Evolutionary conservation across 1,140 invertebrate species (phyloP).

Genomic region (Teleogryllus occipitalis): DNA sequence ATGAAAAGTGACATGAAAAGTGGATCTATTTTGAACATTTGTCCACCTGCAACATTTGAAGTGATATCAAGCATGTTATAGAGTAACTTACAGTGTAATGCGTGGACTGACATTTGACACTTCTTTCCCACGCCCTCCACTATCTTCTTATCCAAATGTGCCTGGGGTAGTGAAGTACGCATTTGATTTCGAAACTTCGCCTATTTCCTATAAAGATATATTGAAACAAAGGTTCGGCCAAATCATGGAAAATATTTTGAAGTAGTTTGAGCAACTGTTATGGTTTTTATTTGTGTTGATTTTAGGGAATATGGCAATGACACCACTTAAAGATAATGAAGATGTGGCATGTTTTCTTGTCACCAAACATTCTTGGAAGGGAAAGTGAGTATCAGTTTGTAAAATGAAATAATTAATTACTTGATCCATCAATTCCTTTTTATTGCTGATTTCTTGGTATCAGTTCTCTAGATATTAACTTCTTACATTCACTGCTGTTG

Average conservation of each 20-base stretch:
- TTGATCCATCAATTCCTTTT: conserved; percentile 12
- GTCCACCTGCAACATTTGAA: no score
- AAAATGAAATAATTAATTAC: conserved; percentile 13
- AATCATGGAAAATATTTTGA: no score
- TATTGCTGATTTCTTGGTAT: conserved; percentile 20
- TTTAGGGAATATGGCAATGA: conserved; percentile 57
- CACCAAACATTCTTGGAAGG: conserved; percentile 94
- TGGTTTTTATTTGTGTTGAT: conserved; percentile 12
- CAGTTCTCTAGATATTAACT: conserved; percentile 10
- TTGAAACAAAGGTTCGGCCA: background rate
- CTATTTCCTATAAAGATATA: background rate
- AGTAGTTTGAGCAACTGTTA: conserved; percentile 13
- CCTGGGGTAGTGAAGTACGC: no score
- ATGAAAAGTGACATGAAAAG: background rate
- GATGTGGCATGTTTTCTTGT: conserved; percentile 91
- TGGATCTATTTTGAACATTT: background rate
- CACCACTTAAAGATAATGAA: conserved; percentile 77
- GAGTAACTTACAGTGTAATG: background rate
- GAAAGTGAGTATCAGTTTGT: conserved; percentile 61
- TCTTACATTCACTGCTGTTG: background rate
- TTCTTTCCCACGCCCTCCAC: no score
- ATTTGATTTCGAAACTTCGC: no score
- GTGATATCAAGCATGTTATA: no score
- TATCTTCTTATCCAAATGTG: no score
- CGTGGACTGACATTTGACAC: background rate